Evolutionary conservation across 2,113 vertebrate species (phyloP).

Genomic region (Glaucomys volans): DNA sequence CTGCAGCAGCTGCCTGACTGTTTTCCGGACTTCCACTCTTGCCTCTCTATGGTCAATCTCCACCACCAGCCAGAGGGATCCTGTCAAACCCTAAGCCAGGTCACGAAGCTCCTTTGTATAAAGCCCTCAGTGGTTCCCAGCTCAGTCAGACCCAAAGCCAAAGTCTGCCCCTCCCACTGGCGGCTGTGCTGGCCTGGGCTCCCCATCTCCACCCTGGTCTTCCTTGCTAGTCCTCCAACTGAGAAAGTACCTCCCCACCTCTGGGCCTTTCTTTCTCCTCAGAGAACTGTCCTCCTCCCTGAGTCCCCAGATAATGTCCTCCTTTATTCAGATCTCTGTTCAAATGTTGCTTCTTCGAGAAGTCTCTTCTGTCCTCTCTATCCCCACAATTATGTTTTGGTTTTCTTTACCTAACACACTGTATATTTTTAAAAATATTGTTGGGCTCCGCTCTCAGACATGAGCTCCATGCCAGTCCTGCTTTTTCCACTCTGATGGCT

Average conservation of each 20-base stretch:
- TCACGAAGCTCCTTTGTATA: background rate
- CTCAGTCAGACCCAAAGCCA: background rate
- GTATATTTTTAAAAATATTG: background rate
- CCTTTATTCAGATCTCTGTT: background rate
- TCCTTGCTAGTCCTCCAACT: background rate
- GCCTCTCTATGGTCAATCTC: background rate
- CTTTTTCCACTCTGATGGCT: background rate
- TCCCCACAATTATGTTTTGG: background rate
- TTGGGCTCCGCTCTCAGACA: background rate
- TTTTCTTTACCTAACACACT: background rate
- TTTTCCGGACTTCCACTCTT: background rate
- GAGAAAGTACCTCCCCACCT: background rate
- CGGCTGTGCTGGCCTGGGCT: background rate
- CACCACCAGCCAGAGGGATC: background rate
- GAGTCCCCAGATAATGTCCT: background rate
- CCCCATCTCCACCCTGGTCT: background rate
- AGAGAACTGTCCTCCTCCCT: background rate
- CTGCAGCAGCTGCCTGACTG: background rate
- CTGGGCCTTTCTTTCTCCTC: background rate
- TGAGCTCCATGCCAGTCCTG: background rate
- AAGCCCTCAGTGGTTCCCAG: background rate
- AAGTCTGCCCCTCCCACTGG: background rate
- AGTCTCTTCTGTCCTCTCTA: background rate
- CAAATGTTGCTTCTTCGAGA: background rate
- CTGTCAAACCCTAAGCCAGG: background rate